Percentiles rank a stretch among this genome's conserved stretches.
Evolutionary conservation across 2,797 vertebrate species (phyloP).

Genomic region (Potorous gilbertii): DNA sequence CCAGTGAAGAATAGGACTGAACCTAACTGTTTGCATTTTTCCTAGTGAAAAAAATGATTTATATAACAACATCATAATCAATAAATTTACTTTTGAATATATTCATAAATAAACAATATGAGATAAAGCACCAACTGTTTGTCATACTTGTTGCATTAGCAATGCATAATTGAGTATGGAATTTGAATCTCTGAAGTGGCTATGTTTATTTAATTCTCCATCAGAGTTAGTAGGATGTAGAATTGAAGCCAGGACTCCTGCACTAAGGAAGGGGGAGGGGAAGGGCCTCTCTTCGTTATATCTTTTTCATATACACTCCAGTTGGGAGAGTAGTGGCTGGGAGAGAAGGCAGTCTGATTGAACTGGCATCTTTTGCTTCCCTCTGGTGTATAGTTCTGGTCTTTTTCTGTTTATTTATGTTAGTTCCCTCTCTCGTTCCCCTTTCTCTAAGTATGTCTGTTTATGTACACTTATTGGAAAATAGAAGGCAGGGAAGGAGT

Average conservation of each 20-base stretch:
- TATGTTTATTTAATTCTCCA: accelerated
- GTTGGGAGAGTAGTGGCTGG: neutral
- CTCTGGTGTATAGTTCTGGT: neutral
- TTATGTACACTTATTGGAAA: neutral
- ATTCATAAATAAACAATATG: slow-evolving; percentile 4
- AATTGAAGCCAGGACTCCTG: slow-evolving; percentile 11
- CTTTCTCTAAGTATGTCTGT: neutral
- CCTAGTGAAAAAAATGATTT: neutral
- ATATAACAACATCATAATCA: neutral
- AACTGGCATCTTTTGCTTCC: neutral
- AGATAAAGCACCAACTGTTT: neutral
- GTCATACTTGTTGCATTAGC: neutral
- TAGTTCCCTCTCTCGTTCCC: neutral
- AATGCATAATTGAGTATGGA: neutral
- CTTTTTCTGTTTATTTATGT: neutral
- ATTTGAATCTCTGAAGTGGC: neutral
- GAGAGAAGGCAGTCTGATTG: neutral
- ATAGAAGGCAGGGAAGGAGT: neutral
- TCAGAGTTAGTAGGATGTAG: neutral
- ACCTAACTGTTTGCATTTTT: neutral
- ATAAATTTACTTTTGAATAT: neutral
- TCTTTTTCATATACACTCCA: neutral
- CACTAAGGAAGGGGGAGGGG: neutral
- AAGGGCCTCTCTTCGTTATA: neutral
- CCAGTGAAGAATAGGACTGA: neutral